Evolutionary conservation across 2,113 vertebrate genomes (phyloP), one percentile per base, ranked within the genome.

Genomic region (Thoracochromis brauschi): DNA sequence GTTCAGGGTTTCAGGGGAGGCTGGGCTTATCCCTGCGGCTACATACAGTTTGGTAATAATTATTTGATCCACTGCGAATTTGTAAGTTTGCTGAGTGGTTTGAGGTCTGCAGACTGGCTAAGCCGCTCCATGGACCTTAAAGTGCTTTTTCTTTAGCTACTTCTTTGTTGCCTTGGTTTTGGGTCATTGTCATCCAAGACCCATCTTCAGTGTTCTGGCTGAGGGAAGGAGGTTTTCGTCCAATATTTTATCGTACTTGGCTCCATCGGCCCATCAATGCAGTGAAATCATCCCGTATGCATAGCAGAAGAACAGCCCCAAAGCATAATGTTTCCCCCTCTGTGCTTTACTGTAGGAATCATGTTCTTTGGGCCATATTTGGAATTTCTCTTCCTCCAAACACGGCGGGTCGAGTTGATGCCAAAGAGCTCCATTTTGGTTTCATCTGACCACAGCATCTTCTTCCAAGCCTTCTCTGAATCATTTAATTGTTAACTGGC

Each of bases 391-490:
- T 65, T 65, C 60, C 33, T 65, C 60, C 33, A 65, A 65, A 38
- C 19, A 21, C 0, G 19, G 60, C 1, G 1, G 33, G 17, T 65
- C 0, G 0, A n/a, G 60, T 65, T 65, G 10, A 65, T n/a, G 60
- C 17, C 60, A 65, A 38, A 65, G 60, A 65, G 31, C 10, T 65
- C 60, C 10, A 38, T 65, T 65, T 65, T 38, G 60, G 33, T 65
- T 38, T 38, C 10, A 38, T 5, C 33, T 65, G 60, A 38, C 0
- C 33, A 38, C 2, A 65, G 17, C 60, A 38, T 31, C 33, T 65
- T 65, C 60, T 65, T 65, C 10, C 31, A 65, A 38, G 60, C 60
- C 31, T 65, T 65, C 60, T 38, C 60, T 38, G 60, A 65, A 38
- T 65, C 33, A 38, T 38, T 65, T 35, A 12, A 65, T 65, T 65